Evolutionary conservation across 2,888 invertebrate species (phyloP), one percentile per base, ranked within the genome.

Genomic region (Altica lythri): DNA sequence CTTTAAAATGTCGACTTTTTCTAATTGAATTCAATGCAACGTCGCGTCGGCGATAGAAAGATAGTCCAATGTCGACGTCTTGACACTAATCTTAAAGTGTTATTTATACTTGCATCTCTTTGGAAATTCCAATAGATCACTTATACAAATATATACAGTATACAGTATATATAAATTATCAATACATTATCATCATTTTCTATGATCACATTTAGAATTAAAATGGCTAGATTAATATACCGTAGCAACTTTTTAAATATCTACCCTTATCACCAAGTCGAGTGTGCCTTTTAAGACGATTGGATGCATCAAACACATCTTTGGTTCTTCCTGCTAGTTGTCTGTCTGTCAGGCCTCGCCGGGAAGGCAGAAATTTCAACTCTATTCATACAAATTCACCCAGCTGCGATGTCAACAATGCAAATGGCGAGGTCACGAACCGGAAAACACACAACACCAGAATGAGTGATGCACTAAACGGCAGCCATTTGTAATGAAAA

Each of bases 321-420:
- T 27, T 10, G 13, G 2, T 30, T 13, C 35, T 34, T 46, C 25
- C 35, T 46, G 46, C 17, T 25, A 9, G 17, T 12, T 27, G 46
- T 46, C 46, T 46, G 46, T 46, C 46, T 46, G 46, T 46, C 14
- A 46, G 16, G 34, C 9, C 8, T 16, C 34, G 5, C 8, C 2
- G 9, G 34, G 35, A 30, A 37, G 37, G 14, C 37, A 29, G 10
- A 17, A 51, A 52, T 46, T 32, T 38, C 38, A 13, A 13, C 22
- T 37, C 52, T 46, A 52, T 40, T 52, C 45, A 52, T 52, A 52
- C 37, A 45, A 46, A 52, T 46, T 52, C 45, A 46, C 46, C 37
- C 46, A 40, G 30, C 45, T 40, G 45, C 30, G 45, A 45, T 46
- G 46, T 52, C 52, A 52, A 52, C 52, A 52, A 52, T 52, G 45